A percentile compares a stretch with the other conserved stretches of the same genome.
Evolutionary conservation across 1,140 invertebrate species (phyloP).

Genomic region (Solenopsis invicta): DNA sequence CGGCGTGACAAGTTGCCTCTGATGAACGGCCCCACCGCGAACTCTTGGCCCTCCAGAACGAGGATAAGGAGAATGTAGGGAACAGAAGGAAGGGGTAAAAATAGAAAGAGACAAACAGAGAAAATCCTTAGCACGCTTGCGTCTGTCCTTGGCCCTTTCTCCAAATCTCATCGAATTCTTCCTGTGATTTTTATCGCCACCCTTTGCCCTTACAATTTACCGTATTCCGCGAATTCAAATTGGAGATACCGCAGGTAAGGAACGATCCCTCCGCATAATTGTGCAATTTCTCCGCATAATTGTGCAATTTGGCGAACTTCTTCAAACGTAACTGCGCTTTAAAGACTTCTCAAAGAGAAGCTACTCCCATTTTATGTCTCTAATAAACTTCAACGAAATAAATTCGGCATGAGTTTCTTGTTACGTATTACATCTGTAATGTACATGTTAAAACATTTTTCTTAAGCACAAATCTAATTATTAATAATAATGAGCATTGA

Average conservation of each 20-base stretch:
- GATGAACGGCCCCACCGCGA: slow-evolving; percentile 86
- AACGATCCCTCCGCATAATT: slow-evolving; percentile 11
- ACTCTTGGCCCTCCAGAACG: slow-evolving; percentile 83
- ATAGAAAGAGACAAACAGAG: slow-evolving; percentile 3
- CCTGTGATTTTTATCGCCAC: slow-evolving; percentile 44
- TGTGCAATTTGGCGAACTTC: not conserved
- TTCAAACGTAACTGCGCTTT: not conserved
- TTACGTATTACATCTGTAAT: not conserved
- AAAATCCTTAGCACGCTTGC: slow-evolving; percentile 43
- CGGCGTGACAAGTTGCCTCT: slow-evolving; percentile 87
- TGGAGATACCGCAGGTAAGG: slow-evolving; percentile 9
- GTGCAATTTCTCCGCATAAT: slow-evolving; percentile 10
- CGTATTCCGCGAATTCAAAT: slow-evolving; percentile 34
- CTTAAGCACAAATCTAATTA: slow-evolving; percentile 7
- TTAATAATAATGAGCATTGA: not conserved
- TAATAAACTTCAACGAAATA: not conserved
- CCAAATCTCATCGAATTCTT: slow-evolving; percentile 68
- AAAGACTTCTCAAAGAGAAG: not conserved
- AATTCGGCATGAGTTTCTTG: not conserved
- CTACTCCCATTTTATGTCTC: not conserved
- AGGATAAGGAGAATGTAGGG: slow-evolving; percentile 64
- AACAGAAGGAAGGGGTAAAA: slow-evolving; percentile 23
- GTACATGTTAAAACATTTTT: not conserved
- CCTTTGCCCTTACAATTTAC: slow-evolving; percentile 50
- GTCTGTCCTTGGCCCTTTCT: slow-evolving; percentile 63